Conservation (phyloP, 2,113 vertebrate species). For the Gobiocypris rarus region DNA sequence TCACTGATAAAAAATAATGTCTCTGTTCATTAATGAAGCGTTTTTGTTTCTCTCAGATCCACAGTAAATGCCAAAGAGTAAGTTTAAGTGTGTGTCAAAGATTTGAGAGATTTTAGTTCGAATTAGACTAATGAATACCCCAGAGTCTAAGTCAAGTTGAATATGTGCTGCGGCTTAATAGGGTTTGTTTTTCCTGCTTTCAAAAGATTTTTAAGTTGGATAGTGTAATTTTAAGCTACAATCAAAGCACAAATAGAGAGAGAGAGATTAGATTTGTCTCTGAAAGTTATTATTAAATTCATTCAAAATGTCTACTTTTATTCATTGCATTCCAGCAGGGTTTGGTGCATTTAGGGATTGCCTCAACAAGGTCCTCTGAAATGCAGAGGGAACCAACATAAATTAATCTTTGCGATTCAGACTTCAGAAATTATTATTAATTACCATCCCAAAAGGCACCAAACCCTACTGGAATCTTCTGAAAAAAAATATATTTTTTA, state of each 20-base stretch:
- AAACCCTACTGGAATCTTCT: background rate
- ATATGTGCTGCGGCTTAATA: background rate
- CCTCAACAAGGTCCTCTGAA: background rate
- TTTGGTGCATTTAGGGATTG: background rate
- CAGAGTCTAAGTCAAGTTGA: conserved; percentile 25
- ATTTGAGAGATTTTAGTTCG: background rate
- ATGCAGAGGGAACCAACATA: background rate
- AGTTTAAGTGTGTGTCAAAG: background rate
- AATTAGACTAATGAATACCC: conserved; percentile 1
- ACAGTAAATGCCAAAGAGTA: conserved; percentile 6
- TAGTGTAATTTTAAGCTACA: background rate
- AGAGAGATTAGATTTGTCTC: background rate
- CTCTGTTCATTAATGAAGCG: background rate
- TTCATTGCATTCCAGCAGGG: background rate
- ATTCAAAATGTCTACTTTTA: background rate
- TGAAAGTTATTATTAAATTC: background rate
- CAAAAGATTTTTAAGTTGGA: background rate
- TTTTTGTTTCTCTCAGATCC: conserved; percentile 1
- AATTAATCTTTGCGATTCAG: background rate
- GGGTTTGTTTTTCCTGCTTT: background rate
- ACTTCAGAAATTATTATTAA: background rate
- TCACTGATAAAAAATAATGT: conserved; percentile 5
- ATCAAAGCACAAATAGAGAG: background rate
- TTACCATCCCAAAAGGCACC: background rate
- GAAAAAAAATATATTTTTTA: background rate